These are phyloP conservation scores for Vesta saturnalis DNA, from an alignment of 2,888 invertebrate genomes.

Conservation along the genomic window DNA sequence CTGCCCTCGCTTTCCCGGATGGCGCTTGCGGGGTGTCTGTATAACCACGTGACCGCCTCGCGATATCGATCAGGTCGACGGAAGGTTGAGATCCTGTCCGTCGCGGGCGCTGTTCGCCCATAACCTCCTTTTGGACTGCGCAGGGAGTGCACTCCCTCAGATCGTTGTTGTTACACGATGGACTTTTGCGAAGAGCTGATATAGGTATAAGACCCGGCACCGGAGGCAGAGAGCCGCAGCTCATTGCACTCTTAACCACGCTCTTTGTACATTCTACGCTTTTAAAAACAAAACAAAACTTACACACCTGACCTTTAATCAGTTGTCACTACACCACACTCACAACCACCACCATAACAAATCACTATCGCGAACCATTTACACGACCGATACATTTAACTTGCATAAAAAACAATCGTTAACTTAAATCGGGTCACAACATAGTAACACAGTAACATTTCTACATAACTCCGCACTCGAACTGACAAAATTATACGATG, in stretches of 20 bases:
- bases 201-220: slow-evolving; percentile 62
- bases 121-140: slow-evolving; percentile 58
- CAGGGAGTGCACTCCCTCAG: slow-evolving; percentile 55
- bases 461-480: slow-evolving; percentile 33
- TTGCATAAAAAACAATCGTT: slow-evolving; percentile 1
- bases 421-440: slow-evolving; percentile 32
- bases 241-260: slow-evolving; percentile 55
- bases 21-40: slow-evolving; percentile 59
- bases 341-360: slow-evolving; percentile 7
- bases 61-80: slow-evolving; percentile 60
- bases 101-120: slow-evolving; percentile 61
- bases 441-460: slow-evolving; percentile 46
- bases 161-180: slow-evolving; percentile 42
- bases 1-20: slow-evolving; percentile 60
- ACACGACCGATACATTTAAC: slow-evolving; percentile 7
- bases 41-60: slow-evolving; percentile 60
- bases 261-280: slow-evolving; percentile 37
- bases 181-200: slow-evolving; percentile 56
- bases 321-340: neutral
- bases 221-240: slow-evolving; percentile 58
- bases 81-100: slow-evolving; percentile 57
- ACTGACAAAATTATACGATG: slow-evolving; percentile 53
- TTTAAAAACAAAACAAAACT: slow-evolving; percentile 6
- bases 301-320: neutral
- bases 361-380: slow-evolving; percentile 9